Evolutionary conservation across 2,113 vertebrate genomes (phyloP).

Genomic region (Dascyllus trimaculatus): DNA sequence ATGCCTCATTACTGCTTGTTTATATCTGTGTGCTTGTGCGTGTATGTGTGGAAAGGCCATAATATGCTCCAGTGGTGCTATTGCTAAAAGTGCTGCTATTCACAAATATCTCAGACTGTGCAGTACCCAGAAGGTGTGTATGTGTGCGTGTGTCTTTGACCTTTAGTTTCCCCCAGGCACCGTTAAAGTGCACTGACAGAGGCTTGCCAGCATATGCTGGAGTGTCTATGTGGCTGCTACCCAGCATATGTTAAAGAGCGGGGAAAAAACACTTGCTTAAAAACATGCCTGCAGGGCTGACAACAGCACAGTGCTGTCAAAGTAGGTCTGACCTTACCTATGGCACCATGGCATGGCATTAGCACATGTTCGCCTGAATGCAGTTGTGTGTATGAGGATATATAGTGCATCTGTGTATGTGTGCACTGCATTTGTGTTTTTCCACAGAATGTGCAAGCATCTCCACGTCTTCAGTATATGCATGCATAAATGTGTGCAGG

Average conservation of each 20-base stretch:
- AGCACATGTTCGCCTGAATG: conserved; percentile 30
- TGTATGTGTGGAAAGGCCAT: conserved; percentile 72
- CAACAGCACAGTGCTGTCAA: conserved; percentile 66
- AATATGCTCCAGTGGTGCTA: conserved; percentile 79
- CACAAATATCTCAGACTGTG: conserved; percentile 73
- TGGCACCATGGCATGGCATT: conserved; percentile 55
- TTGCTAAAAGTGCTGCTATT: conserved; percentile 80
- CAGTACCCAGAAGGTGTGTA: conserved; percentile 66
- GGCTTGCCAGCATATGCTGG: conserved; percentile 80
- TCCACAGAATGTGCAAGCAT: background rate
- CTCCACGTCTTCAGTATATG: conserved; percentile 13
- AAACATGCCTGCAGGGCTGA: conserved; percentile 73
- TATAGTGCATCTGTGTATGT: background rate
- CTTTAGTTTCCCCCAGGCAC: conserved; percentile 77
- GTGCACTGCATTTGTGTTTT: conserved; percentile 6
- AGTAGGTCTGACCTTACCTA: conserved; percentile 79
- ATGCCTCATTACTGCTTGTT: conserved; percentile 78
- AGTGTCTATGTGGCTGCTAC: conserved; percentile 80
- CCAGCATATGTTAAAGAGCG: conserved; percentile 79
- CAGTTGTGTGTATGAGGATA: conserved; percentile 6
- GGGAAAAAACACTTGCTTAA: conserved; percentile 70
- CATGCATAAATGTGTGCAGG: conserved; percentile 19
- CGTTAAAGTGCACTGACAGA: conserved; percentile 78
- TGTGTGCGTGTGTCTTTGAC: conserved; percentile 72
- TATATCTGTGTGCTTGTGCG: conserved; percentile 72